phyloP scores from a whole-genome alignment of 2,888 invertebrate species.

The Diarsia rubi region DNA sequence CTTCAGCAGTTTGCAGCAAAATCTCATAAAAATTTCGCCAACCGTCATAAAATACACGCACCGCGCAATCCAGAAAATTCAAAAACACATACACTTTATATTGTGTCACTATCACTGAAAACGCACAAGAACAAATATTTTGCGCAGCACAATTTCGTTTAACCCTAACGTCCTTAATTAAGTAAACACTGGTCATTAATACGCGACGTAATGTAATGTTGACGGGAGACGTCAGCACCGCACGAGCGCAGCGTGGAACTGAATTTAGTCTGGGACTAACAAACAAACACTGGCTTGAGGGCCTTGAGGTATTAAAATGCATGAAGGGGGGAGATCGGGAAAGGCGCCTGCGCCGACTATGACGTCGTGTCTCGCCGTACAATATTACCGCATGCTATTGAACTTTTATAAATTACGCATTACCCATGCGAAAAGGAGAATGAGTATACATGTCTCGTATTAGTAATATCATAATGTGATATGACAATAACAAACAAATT shows the following conservation, averaged over 20 bases:
- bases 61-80: background rate
- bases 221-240: background rate
- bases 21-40: background rate
- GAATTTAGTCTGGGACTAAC: background rate
- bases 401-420: conserved; percentile 12
- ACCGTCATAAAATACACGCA: background rate
- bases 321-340: background rate
- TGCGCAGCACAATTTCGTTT: conserved; percentile 18
- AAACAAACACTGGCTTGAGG: background rate
- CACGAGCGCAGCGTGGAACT: background rate
- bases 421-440: background rate
- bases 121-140: background rate
- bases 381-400: conserved; percentile 4
- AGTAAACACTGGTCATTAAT: background rate
- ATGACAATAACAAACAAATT: background rate
- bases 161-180: conserved; percentile 28
- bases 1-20: background rate
- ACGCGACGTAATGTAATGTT: background rate
- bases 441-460: background rate
- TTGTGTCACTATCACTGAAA: conserved; percentile 11
- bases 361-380: conserved; percentile 3
- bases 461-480: background rate
- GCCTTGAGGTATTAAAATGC: conserved; percentile 6
- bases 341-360: conserved; percentile 14
- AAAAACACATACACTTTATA: conserved; percentile 7